A percentile compares a stretch with the other conserved stretches of the same genome.
Conservation (phyloP, 2,113 vertebrate genomes). For the Crocuta crocuta region DNA sequence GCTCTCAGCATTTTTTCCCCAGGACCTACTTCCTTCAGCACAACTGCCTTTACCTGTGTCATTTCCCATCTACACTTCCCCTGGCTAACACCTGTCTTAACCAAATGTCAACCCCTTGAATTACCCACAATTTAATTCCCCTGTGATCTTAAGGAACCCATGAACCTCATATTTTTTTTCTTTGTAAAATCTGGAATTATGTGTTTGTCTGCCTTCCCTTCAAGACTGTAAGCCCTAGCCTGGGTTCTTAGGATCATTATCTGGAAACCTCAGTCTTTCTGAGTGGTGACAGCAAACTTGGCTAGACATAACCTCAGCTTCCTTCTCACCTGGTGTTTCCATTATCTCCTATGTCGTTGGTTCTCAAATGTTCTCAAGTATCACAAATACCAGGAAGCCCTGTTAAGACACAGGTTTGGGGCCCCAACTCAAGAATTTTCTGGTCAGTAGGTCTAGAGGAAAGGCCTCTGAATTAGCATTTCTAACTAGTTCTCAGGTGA, state of each 20-base stretch:
- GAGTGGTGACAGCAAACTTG: not conserved
- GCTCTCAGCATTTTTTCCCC: not conserved
- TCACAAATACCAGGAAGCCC: not conserved
- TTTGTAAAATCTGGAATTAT: not conserved
- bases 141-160: not conserved
- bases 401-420: not conserved
- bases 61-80: not conserved
- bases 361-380: not conserved
- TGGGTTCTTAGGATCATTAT: not conserved
- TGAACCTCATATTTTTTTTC: not conserved
- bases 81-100: too few species aligned
- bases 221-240: not conserved
- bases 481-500: not conserved
- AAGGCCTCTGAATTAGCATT: not conserved
- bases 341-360: not conserved
- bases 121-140: not conserved
- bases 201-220: not conserved
- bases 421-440: not conserved
- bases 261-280: not conserved
- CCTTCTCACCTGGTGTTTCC: not conserved
- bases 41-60: not conserved
- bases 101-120: fast-evolving
- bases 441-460: not conserved
- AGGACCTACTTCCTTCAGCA: not conserved
- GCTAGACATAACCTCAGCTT: not conserved